phyloP scores from a whole-genome alignment of 2,888 invertebrate genomes.

The Morpho achilles region DNA sequence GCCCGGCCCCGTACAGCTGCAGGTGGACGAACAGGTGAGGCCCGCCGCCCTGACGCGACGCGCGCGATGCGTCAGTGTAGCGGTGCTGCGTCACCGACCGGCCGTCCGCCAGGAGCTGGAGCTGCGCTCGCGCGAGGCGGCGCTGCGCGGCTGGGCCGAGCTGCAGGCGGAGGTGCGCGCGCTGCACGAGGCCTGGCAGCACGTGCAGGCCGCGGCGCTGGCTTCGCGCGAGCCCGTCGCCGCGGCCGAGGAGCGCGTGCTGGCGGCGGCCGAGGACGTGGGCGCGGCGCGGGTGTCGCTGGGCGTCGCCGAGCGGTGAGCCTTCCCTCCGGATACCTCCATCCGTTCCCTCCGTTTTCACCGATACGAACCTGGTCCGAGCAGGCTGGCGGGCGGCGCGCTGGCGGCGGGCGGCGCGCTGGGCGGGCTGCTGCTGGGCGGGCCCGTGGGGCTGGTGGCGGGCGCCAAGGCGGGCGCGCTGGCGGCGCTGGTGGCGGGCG shows the following conservation, averaged over 20 bases:
- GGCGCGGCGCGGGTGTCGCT: constrained; percentile 41
- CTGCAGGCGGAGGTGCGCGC: constrained; percentile 84
- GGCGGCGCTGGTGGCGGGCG: constrained; percentile 48
- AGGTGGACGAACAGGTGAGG: constrained; percentile 43
- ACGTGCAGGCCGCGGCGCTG: constrained; percentile 75
- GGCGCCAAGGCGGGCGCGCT: constrained; percentile 56
- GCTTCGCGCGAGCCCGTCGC: constrained; percentile 44
- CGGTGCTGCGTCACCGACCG: neutral
- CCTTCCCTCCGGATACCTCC: neutral
- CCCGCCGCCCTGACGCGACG: too few relatives aligned
- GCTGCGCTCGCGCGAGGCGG: constrained; percentile 64
- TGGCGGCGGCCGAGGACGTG: constrained; percentile 41
- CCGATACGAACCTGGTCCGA: neutral
- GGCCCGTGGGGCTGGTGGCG: constrained; percentile 50
- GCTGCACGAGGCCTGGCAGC: constrained; percentile 80
- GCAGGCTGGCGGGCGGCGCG: constrained; percentile 44
- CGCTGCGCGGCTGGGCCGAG: constrained; percentile 82
- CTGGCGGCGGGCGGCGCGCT: constrained; percentile 46
- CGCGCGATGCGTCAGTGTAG: too few relatives aligned
- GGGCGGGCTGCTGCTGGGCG: constrained; percentile 49
- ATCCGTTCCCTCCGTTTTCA: too few relatives aligned
- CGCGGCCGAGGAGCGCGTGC: constrained; percentile 30
- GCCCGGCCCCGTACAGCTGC: constrained; percentile 42
- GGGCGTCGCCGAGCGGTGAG: constrained; percentile 47
- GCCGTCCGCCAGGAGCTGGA: constrained; percentile 45